Conservation (phyloP, 2,113 vertebrate genomes). For the Ivindomyrus marchei region DNA sequence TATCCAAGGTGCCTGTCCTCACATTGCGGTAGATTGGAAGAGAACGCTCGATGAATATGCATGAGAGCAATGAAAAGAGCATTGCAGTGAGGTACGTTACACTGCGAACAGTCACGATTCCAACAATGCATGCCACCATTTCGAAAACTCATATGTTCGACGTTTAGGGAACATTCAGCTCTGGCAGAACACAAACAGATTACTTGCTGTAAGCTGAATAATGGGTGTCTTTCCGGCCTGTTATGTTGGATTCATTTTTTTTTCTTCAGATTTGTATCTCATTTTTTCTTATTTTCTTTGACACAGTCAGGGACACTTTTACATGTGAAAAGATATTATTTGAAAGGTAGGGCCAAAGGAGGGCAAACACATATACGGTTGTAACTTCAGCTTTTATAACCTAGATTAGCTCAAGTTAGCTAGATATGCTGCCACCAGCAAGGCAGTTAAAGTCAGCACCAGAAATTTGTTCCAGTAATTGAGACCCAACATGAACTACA, state of each 20-base stretch:
- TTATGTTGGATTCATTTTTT: not conserved
- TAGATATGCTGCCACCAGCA: not conserved
- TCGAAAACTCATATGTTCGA: constrained; percentile 24
- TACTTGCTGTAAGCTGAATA: not conserved
- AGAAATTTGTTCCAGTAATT: not conserved
- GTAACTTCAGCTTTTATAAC: not conserved
- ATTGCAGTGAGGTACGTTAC: constrained; percentile 38
- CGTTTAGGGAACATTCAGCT: constrained; percentile 31
- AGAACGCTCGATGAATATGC: constrained; percentile 56
- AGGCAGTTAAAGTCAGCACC: not conserved
- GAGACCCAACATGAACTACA: not conserved
- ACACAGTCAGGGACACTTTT: not conserved
- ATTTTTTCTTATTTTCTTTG: not conserved
- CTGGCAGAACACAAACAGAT: constrained; percentile 21
- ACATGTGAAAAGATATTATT: not conserved
- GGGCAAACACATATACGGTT: not conserved
- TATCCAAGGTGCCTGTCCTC: constrained; percentile 36
- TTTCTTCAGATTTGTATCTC: not conserved
- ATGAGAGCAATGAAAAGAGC: constrained; percentile 58
- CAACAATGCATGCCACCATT: constrained; percentile 47
- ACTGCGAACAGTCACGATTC: constrained; percentile 35
- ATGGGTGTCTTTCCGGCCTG: not conserved
- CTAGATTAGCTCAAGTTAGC: not conserved
- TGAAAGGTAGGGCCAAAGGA: not conserved
- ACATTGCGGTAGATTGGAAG: constrained; percentile 47